Evolutionary conservation across 30 jellyfish, hydroid and myxozoan genomes (phyloP).

Genomic region (Turritopsis dohrnii): DNA sequence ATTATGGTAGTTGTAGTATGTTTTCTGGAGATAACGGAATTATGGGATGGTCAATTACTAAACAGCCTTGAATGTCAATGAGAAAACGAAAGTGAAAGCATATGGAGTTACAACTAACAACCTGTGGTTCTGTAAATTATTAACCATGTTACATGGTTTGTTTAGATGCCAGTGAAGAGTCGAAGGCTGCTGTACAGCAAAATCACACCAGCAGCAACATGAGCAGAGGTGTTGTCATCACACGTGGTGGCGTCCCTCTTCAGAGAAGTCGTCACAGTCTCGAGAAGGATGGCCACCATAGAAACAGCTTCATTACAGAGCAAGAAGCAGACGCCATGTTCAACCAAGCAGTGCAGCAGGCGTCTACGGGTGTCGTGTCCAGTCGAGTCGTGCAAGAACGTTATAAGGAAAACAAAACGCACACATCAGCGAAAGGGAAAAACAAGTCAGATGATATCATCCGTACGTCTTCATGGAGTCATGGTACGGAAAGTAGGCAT

Average conservation of each 20-base stretch:
- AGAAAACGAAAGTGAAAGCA: too few relatives aligned
- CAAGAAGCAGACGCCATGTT: constrained; percentile 14
- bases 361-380: constrained; percentile 7
- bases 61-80: too few relatives aligned
- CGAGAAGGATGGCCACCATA: not conserved
- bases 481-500: not conserved
- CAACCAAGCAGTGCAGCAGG: not conserved
- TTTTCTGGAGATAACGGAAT: too few relatives aligned
- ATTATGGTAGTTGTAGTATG: too few relatives aligned
- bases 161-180: not conserved
- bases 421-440: not conserved
- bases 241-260: not conserved
- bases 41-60: too few relatives aligned
- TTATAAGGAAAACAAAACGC: not conserved
- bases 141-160: not conserved
- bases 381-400: not conserved
- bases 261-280: not conserved
- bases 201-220: not conserved
- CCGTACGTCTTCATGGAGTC: not conserved
- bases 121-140: too few relatives aligned
- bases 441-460: not conserved
- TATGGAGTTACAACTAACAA: too few relatives aligned
- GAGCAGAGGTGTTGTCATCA: not conserved
- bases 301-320: constrained; percentile 2
- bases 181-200: not conserved